Conservation (phyloP, 35 echinoderm and acorn worm species). For the Apostichopus californicus region DNA sequence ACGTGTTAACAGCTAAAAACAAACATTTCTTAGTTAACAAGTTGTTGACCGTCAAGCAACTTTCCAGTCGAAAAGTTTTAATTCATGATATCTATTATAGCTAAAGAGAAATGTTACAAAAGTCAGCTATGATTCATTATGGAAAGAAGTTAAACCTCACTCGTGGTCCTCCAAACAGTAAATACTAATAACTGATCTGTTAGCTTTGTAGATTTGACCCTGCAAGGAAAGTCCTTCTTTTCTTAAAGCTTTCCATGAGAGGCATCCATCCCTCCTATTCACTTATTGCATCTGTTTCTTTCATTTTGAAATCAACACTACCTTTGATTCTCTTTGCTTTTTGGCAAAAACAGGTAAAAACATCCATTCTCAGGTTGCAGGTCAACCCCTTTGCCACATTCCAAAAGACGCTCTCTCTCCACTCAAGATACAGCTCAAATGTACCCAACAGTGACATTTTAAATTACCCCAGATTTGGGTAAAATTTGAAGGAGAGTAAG, state of each 20-base stretch:
- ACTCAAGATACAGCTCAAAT: conserved; percentile 1
- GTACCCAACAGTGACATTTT: conserved; percentile 35
- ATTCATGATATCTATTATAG: too few species aligned
- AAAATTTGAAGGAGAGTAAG: neutral
- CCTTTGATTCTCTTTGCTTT: neutral
- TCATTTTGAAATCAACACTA: neutral
- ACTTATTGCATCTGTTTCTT: neutral
- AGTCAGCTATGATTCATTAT: too few species aligned
- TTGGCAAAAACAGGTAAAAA: neutral
- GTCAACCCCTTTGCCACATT: neutral
- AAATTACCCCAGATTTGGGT: conserved; percentile 41
- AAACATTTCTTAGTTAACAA: too few species aligned
- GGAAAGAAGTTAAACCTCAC: too few species aligned
- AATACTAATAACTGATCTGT: neutral
- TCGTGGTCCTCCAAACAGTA: too few species aligned
- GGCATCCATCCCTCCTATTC: neutral
- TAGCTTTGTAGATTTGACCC: neutral
- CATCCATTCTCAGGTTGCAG: neutral
- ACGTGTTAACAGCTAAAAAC: too few species aligned
- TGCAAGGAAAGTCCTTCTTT: neutral
- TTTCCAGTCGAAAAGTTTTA: too few species aligned
- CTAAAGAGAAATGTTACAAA: too few species aligned
- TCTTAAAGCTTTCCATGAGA: neutral
- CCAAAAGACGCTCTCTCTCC: neutral
- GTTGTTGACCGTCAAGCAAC: too few species aligned